Conservation (phyloP, 92 coral and sea anemone genomes). For the Heliopora coerulea region DNA sequence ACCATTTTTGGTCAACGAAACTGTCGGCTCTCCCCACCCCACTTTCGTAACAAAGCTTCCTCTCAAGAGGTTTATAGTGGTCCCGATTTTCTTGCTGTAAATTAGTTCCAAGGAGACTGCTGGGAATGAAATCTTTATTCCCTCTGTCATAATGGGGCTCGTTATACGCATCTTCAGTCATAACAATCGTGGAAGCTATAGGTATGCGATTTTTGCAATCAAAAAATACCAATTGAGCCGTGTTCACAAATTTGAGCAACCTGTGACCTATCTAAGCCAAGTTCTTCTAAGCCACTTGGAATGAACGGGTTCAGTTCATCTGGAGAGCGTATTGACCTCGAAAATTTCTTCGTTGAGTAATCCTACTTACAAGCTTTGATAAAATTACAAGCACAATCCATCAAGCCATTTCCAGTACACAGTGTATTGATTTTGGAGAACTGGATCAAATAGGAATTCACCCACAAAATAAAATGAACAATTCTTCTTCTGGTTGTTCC, state of each 20-base stretch:
- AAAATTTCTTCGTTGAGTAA: not conserved
- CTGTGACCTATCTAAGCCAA: not conserved
- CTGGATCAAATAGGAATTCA: conserved; percentile 7
- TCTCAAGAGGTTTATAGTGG: conserved; percentile 3
- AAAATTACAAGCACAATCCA: conserved; percentile 34
- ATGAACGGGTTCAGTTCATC: not conserved
- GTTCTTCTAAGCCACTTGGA: not conserved
- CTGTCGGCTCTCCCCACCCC: not conserved
- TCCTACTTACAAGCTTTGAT: conserved; percentile 20
- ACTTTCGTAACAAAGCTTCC: conserved; percentile 43
- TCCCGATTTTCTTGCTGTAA: conserved; percentile 49
- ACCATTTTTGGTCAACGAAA: conserved; percentile 34
- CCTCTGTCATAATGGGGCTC: not conserved
- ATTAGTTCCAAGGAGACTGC: not conserved
- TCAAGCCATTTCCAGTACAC: conserved; percentile 23
- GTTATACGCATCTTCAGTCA: conserved; percentile 31
- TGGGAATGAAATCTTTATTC: not conserved
- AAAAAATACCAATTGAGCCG: conserved; percentile 30
- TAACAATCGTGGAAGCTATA: conserved; percentile 45
- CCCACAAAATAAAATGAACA: not conserved
- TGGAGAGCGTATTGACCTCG: not conserved
- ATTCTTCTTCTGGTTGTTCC: not conserved
- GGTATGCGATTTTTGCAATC: conserved; percentile 53
- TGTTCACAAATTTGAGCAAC: conserved; percentile 31
- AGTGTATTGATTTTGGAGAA: conserved; percentile 4